Evolutionary conservation across 2,113 vertebrate genomes (phyloP), one percentile per base, ranked within the genome.

Genomic region (Nibea coibor): DNA sequence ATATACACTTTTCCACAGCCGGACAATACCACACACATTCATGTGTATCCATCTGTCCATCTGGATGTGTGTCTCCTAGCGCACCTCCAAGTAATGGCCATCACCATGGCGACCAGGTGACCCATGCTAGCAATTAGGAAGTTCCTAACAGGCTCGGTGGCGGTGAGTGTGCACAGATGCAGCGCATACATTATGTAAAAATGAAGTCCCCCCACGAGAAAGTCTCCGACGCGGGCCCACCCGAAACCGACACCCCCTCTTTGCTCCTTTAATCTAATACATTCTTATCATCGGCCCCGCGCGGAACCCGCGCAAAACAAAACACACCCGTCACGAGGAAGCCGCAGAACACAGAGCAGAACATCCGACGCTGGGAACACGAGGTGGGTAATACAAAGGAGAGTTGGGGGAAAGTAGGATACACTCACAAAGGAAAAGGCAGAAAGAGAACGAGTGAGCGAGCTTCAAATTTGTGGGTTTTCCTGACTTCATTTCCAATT

Each of bases 61-160:
- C 61, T 39, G 42, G 12, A 14, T 62, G 47, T 28, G 74, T 68
- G 59, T 86, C 65, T 82, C 62, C 72, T 19, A 62, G 74, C 75
- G 39, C 66, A 81, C 75, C 72, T 90, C 66, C 66, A 39, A 89
- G 76, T 92, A 92, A 92, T 86, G 80, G 72, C 80, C 61, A 67
- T 92, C 73, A 69, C 87, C 83, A 88, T 90, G 83, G 90, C 66
- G 76, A 93, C 93, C 86, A 93, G 90, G 92, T 94, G 91, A 94
- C 92, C 92, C 87, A 54, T 16, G 81, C 85, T 70, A 76, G 85
- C 91, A 94, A 94, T 93, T 93, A 94, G 86, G 78, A 39, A 83
- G 75, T 88, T 86, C 74, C 80, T 88, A 86, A 90, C 88, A 89
- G 91, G 74, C 81, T 79, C 31, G 6, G 72, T 28, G 69, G 63